Base-by-base conservation (phyloP, 2,113 vertebrate genomes). In the Thunnus thynnus region DNA sequence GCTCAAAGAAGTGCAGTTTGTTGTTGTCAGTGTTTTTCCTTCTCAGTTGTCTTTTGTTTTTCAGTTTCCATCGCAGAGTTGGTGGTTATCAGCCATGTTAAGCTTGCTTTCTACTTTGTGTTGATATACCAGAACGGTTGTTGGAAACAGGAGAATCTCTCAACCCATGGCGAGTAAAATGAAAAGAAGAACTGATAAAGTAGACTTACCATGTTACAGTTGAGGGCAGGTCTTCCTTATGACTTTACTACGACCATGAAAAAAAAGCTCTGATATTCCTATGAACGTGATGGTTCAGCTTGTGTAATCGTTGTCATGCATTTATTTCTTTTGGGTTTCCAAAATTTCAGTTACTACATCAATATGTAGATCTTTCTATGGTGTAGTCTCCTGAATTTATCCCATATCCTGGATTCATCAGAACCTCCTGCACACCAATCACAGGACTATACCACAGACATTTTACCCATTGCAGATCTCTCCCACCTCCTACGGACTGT, bases 81-180 rank as follows among this genome's bases (percentile, higher is more conserved):
- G 46, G 16, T 27, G 44, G 3, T 77, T 70, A 36, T 71, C 5
- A 36, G 25, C 6, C 16, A 32, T 52, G 16, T 76, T 68, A 1
- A 56, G 16, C 36, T 41, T 52, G n/a, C 61, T 70, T 20, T 75
- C 9, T 68, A 58, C 54, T 55, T 32, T 65, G 47, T 62, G 27
- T 48, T 11, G 41, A 6, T 57, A 22, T 9, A 46, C 11, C 46
- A 22, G 18, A 3, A 57, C 13, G 2, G 13, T 4, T 75, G 22
- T 3, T 52, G 41, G 32, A 79, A 79, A 14, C 20, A 50, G 36
- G 36, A 9, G 8, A 41, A 41, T 41, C 6, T 36, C 5, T 41
- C 36, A 36, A 36, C 32, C 32, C 32, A 41, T 41, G 36, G 8
- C 36, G 9, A 41, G 36, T 41, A 41, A 41, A 41, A 41, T 7